These are phyloP conservation scores for Bombus fervidus DNA, from an alignment of 1,140 invertebrate species.

Conservation along the genomic window DNA sequence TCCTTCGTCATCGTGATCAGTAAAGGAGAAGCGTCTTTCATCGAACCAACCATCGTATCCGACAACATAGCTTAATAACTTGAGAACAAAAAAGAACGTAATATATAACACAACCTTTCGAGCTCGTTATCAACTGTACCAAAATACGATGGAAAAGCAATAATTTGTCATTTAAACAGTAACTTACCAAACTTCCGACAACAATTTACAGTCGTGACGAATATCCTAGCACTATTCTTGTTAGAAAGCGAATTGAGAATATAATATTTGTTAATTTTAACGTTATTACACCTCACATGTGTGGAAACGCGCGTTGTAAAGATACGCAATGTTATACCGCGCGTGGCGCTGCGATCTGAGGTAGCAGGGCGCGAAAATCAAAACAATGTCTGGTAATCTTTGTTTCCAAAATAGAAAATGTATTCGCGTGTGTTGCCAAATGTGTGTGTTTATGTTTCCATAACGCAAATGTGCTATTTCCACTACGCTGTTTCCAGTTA, in stretches of 20 bases:
- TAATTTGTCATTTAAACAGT: background rate
- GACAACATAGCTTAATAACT: conserved; percentile 41
- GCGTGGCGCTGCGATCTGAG: background rate
- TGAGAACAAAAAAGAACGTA: background rate
- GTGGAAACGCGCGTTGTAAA: background rate
- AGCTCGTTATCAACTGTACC: no score
- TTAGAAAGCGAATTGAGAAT: background rate
- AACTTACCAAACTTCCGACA: background rate
- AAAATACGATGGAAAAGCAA: background rate
- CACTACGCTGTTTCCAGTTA: no score
- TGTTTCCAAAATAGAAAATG: background rate
- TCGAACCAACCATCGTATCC: conserved; percentile 30
- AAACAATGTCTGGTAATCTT: background rate
- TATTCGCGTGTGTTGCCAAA: no score
- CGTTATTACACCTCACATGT: background rate
- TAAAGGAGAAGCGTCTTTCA: conserved; percentile 38
- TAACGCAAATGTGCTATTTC: background rate
- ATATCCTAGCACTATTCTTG: background rate
- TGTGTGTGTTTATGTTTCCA: no score
- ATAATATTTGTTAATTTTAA: background rate
- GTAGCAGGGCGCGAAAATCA: background rate
- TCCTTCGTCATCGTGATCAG: conserved; percentile 45
- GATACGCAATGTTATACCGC: background rate
- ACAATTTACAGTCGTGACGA: background rate
- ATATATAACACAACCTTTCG: conserved; percentile 8